phyloP scores from a whole-genome alignment of 2,113 vertebrate species.

The Neodontobutis hainanensis region DNA sequence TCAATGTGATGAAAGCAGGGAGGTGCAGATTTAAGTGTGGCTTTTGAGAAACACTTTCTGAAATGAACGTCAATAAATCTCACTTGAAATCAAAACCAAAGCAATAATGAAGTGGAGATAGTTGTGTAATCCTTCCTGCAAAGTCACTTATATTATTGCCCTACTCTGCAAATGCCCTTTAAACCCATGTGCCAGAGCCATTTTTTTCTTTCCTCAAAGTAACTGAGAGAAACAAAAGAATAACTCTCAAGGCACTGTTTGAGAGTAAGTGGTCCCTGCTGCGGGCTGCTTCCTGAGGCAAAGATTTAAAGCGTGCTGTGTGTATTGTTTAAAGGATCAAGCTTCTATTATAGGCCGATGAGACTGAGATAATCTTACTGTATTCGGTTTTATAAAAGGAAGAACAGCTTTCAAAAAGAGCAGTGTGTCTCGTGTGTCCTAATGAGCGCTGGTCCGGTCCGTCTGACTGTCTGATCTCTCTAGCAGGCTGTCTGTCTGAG shows the following conservation, averaged over 20 bases:
- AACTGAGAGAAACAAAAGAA: slow-evolving; percentile 43
- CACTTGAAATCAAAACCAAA: slow-evolving; percentile 1
- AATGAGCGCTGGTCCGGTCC: slow-evolving; percentile 77
- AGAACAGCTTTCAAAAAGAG: slow-evolving; percentile 51
- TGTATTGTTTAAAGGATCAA: slow-evolving; percentile 56
- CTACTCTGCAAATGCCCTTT: slow-evolving; percentile 41
- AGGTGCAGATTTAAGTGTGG: slow-evolving; percentile 22
- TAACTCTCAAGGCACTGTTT: slow-evolving; percentile 44
- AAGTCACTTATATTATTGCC: slow-evolving; percentile 34
- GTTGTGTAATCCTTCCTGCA: slow-evolving; percentile 36
- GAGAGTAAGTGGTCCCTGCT: slow-evolving; percentile 50
- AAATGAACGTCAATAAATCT: slow-evolving; percentile 14
- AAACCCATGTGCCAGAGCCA: slow-evolving; percentile 29
- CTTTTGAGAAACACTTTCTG: slow-evolving; percentile 4
- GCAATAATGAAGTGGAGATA: slow-evolving; percentile 35
- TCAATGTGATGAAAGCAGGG: slow-evolving; percentile 28
- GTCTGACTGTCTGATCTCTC: slow-evolving; percentile 76
- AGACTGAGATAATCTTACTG: slow-evolving; percentile 63
- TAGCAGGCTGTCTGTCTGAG: slow-evolving; percentile 74
- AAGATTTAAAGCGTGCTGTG: slow-evolving; percentile 39
- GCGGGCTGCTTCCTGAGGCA: slow-evolving; percentile 44
- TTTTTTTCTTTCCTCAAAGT: slow-evolving; percentile 13
- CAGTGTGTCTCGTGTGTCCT: slow-evolving; percentile 70
- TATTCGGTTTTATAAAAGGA: slow-evolving; percentile 50
- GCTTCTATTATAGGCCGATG: slow-evolving; percentile 48